A percentile compares a stretch with the other conserved stretches of the same genome.
phyloP scores from a whole-genome alignment of 2,113 vertebrate species.

The Cygnus atratus region DNA sequence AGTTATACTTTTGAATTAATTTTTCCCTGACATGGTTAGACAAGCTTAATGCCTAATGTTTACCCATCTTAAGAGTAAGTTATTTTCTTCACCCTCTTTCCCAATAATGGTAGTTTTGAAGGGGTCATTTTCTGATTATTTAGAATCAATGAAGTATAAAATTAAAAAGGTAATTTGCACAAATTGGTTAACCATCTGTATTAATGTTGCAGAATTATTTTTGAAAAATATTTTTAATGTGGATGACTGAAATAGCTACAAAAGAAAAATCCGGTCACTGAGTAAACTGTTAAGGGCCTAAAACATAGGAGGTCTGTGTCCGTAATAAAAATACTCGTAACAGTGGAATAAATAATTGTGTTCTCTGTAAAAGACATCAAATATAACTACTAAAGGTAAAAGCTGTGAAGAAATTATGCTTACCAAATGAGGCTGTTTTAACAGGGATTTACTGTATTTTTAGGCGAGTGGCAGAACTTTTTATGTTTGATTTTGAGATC shows the following conservation, averaged over 20 bases:
- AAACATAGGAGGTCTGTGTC: neutral
- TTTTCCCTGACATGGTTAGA: neutral
- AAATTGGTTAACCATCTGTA: neutral
- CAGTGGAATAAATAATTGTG: neutral
- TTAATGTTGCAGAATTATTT: neutral
- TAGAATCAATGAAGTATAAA: neutral
- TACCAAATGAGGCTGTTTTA: slow-evolving; percentile 54
- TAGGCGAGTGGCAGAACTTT: slow-evolving; percentile 95
- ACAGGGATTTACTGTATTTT: slow-evolving; percentile 51
- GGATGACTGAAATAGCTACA: neutral
- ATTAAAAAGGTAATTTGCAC: neutral
- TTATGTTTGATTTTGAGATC: slow-evolving; percentile 99
- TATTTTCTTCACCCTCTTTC: neutral
- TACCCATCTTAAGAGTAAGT: neutral
- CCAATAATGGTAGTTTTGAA: neutral
- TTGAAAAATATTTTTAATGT: neutral
- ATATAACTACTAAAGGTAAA: neutral
- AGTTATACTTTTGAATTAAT: neutral
- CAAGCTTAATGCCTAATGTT: neutral
- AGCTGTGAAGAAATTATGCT: slow-evolving; percentile 5
- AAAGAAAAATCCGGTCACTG: neutral
- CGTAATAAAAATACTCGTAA: neutral
- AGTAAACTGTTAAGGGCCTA: neutral
- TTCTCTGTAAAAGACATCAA: neutral
- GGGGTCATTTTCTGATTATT: neutral